Evolutionary conservation across 2,797 vertebrate species (phyloP), one percentile per base, ranked within the genome.

Genomic region (Schizopygopsis malacanthus): DNA sequence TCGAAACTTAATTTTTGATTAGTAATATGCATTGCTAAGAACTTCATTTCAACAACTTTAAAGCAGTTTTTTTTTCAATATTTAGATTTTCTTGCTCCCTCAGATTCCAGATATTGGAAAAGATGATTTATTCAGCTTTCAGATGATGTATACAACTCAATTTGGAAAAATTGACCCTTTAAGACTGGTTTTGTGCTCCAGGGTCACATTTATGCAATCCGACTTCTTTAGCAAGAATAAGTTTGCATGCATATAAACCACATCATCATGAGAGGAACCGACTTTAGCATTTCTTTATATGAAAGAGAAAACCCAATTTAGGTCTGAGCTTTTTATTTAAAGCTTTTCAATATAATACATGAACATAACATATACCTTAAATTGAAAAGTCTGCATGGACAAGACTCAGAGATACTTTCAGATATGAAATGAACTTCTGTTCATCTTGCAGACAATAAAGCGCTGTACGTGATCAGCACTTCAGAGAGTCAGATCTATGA

Each of bases 401-500:
- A 25, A 28, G n/a, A 54, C 6, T 47, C 45, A 0, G 9, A 75
- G 16, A 8, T 33, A 0, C 39, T 71, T 39, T n/a, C n/a, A 72
- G 13, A 43, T 33, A 11, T 73, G 4, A 10, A 13, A 37, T 12
- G 0, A 7, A 1, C 5, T 33, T 10, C 0, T 22, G 4, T 63
- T 28, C 1, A 1, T 63, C 12, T 22, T 1, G 8, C 92, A 99
- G 98, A 99, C 87, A 97, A 97, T 73, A 96, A 96, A 71, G 98
- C 98, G 0, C 95, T 99, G 54, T 99, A 99, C 87, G 94, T 98
- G 90, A 97, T 99, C 94, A 98, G 98, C 95, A 96, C 98, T 0
- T 98, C 97, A 0, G 97, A 99, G n/a, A 95, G 96, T 0, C 98
- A 98, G 92, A 99, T 99, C 92, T 99, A 99, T 0, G 98, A 99